Evolutionary conservation across 2,888 invertebrate species (phyloP).

Genomic region (Actias luna): DNA sequence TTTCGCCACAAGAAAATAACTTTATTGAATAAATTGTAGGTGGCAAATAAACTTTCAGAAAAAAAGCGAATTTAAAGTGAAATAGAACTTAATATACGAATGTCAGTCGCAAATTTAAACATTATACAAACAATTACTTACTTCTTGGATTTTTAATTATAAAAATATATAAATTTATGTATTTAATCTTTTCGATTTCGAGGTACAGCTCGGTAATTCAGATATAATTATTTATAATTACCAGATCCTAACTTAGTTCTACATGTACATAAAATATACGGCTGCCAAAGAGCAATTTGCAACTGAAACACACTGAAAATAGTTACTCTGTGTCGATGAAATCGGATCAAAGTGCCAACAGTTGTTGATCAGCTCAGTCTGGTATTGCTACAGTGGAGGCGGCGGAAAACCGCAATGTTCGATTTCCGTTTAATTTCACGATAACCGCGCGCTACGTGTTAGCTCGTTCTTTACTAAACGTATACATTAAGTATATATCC

Average conservation of each 20-base stretch:
- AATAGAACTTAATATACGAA: not conserved
- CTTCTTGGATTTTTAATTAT: no score
- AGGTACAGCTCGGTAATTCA: not conserved
- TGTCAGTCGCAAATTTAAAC: not conserved
- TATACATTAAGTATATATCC: conserved; percentile 21
- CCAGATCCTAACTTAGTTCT: not conserved
- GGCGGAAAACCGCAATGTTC: conserved; percentile 67
- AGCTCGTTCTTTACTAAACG: conserved; percentile 25
- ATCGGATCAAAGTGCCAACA: conserved; percentile 11
- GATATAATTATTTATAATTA: not conserved
- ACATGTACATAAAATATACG: not conserved
- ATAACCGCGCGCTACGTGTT: conserved; percentile 40
- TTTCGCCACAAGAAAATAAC: not conserved
- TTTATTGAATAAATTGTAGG: not conserved
- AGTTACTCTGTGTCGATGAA: not conserved
- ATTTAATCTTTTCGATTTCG: no score
- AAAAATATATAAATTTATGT: no score
- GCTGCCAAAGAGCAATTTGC: not conserved
- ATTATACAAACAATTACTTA: no score
- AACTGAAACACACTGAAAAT: not conserved
- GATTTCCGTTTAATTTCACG: conserved; percentile 75
- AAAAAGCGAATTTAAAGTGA: no score
- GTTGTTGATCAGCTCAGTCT: conserved; percentile 3
- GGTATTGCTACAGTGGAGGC: conserved; percentile 23
- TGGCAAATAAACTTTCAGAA: no score